A percentile compares a stretch with the other conserved stretches of the same genome.
These are phyloP conservation scores for Steinernema feltiae DNA, from an alignment of 1,140 invertebrate species.

Conservation along the genomic window DNA sequence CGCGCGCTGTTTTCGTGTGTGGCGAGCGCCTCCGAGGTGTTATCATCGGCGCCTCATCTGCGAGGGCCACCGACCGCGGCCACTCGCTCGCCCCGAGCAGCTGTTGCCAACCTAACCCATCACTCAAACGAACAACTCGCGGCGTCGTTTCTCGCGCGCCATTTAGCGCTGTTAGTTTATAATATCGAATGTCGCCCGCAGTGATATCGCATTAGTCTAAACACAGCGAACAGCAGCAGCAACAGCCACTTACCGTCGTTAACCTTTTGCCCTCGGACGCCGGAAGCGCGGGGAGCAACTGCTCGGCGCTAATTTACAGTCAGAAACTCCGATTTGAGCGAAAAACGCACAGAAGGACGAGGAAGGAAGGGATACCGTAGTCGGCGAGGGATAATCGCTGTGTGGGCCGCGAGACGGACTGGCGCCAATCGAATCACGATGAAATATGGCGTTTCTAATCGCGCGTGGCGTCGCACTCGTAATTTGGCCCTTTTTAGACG, in stretches of 20 bases:
- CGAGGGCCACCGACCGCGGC: no score
- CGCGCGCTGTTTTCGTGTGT: background rate
- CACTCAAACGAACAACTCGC: constrained; percentile 13
- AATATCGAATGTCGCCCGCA: background rate
- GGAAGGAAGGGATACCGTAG: background rate
- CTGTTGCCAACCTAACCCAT: constrained; percentile 13
- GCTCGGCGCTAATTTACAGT: background rate
- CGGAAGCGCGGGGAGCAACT: constrained; percentile 3
- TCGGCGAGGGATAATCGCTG: background rate
- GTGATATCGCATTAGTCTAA: constrained; percentile 15
- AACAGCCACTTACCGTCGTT: constrained; percentile 5
- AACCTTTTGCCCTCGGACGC: constrained; percentile 8
- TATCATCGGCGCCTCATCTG: background rate
- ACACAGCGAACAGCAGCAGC: background rate
- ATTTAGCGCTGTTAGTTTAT: constrained; percentile 9
- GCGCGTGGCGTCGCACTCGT: background rate
- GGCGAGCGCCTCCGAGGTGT: background rate
- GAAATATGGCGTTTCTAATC: constrained; percentile 11
- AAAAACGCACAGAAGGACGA: background rate
- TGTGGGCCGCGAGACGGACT: background rate
- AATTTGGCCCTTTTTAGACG: background rate
- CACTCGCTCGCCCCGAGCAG: background rate
- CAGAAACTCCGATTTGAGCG: background rate
- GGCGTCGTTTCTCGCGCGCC: background rate
- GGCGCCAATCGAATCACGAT: constrained; percentile 1